These are phyloP conservation scores for Aurelia coerulea DNA, from an alignment of 30 jellyfish, hydroid and myxozoan species.

Conservation along the genomic window DNA sequence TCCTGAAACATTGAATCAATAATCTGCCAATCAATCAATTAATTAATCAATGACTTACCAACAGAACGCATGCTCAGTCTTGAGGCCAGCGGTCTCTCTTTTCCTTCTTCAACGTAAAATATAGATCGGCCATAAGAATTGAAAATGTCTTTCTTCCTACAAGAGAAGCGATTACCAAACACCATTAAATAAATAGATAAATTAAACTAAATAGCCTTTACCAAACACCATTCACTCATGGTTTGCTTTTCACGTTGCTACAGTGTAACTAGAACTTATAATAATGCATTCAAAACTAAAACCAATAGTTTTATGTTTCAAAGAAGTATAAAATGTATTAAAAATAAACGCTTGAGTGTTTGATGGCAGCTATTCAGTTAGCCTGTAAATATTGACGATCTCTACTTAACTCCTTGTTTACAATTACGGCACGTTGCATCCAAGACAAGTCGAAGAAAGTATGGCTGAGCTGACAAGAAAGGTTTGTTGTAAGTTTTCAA, in stretches of 20 bases:
- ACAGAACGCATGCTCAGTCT: slow-evolving; percentile 37
- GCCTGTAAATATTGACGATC: too few species aligned
- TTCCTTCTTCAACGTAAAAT: slow-evolving; percentile 31
- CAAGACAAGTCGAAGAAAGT: not conserved
- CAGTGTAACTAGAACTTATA: too few species aligned
- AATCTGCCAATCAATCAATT: not conserved
- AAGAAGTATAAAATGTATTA: too few species aligned
- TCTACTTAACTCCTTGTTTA: too few species aligned
- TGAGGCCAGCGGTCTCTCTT: slow-evolving; percentile 30
- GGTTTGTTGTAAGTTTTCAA: not conserved
- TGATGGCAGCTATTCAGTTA: too few species aligned
- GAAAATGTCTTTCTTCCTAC: slow-evolving; percentile 26
- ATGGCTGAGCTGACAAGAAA: not conserved
- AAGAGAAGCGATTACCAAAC: not conserved
- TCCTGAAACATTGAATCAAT: not conserved
- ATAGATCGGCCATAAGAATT: slow-evolving; percentile 9
- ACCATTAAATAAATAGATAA: not conserved
- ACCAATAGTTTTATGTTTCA: too few species aligned
- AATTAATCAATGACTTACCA: slow-evolving; percentile 18
- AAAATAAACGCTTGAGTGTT: too few species aligned
- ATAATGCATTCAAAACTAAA: too few species aligned
- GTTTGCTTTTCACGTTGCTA: too few species aligned
- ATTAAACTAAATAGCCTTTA: not conserved
- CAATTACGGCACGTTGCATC: not conserved
- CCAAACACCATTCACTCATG: not conserved